Base-by-base conservation (phyloP, 2,113 vertebrate species). In the Ranitomeya imitator region DNA sequence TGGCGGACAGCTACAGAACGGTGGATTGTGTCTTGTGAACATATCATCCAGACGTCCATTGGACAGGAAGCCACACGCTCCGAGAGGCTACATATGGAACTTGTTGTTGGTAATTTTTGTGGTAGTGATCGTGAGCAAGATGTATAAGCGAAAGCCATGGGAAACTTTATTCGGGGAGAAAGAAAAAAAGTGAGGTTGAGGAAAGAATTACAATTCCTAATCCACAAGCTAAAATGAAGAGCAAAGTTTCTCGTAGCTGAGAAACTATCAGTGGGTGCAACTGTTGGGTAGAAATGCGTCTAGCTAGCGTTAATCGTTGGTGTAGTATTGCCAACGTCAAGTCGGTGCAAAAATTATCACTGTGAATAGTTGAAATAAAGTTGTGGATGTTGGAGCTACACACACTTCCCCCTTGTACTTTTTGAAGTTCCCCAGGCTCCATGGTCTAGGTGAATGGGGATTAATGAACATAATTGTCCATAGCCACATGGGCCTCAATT, bases 61-160 rank as follows among this genome's bases (percentile, higher is more conserved):
- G 88, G 90, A 91, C 91, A 90, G 90, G 86, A 89, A 86, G 86
- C 54, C 21, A 5, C 21, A n/a, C 52, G 67, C 51, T 91, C 87
- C 81, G 88, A 91, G 87, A 90, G 90, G 91, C 91, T 93, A 94
- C 95, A 97, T 96, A 95, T 91, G 92, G 96, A 96, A 96, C 92
- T 94, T 93, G 96, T 97, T 95, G 96, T 92, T 91, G 91, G 89
- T 94, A 92, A 94, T 95, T 97, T 76, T 45, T 95, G 95, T 94
- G 93, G 92, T 90, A 93, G 93, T 93, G 91, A 60, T 93, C 94
- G 79, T 87, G 88, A 95, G 93, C 89, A 92, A 91, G 90, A 91
- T 83, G 89, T 92, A 92, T 45, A 74, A 74, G 71, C 2, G 16
- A 51, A 92, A 92, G 93, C 90, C 94, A 92, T 97, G 95, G 94